Conservation (phyloP, 1,140 invertebrate species). For the Eufriesea mexicana region DNA sequence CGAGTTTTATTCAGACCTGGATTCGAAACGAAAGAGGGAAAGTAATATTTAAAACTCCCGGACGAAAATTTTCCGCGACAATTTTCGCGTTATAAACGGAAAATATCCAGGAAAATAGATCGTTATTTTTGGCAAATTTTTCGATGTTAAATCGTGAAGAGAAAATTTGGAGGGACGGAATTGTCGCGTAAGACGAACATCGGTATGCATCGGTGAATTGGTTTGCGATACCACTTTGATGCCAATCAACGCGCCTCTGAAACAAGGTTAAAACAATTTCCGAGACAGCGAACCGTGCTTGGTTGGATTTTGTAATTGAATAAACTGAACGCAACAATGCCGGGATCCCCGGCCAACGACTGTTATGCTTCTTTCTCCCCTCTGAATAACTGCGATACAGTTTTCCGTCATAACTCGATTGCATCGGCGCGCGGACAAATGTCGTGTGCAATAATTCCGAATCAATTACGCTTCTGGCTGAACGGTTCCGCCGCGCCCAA, state of each 20-base stretch:
- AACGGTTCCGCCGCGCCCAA: conserved; percentile 14
- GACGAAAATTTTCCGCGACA: too few relatives aligned
- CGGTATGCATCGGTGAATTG: background rate
- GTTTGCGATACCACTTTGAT: background rate
- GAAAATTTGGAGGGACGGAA: background rate
- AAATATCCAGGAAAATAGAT: too few relatives aligned
- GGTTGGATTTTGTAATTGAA: conserved; percentile 44
- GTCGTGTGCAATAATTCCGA: conserved; percentile 51
- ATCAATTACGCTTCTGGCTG: conserved; percentile 44
- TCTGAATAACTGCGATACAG: conserved; percentile 28
- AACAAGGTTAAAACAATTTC: conserved; percentile 45
- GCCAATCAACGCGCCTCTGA: conserved; percentile 13
- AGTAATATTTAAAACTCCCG: too few relatives aligned
- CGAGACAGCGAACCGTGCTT: conserved; percentile 33
- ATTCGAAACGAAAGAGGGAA: too few relatives aligned
- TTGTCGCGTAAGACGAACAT: background rate
- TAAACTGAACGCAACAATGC: conserved; percentile 34
- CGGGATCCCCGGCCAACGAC: too few relatives aligned
- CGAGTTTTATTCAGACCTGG: too few relatives aligned
- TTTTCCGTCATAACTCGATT: conserved; percentile 45
- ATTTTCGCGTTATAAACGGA: too few relatives aligned
- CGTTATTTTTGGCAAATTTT: too few relatives aligned
- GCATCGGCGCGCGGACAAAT: conserved; percentile 24
- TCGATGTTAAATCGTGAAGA: background rate
- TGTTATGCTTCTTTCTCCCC: background rate